Conservation (phyloP, 2,888 invertebrate genomes). For the Ichneumoninae sp. region DNA sequence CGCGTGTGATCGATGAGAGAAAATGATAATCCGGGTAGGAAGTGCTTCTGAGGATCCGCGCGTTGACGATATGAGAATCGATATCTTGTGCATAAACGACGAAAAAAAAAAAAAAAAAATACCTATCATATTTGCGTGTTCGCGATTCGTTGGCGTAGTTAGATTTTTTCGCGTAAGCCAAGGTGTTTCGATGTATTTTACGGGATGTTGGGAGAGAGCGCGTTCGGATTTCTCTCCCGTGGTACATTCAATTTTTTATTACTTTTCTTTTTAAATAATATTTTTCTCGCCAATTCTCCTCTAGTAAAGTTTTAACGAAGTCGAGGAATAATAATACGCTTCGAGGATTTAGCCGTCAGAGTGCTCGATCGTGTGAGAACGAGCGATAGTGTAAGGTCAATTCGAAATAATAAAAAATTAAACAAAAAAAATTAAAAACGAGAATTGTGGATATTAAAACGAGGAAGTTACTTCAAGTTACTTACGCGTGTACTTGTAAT, state of each 20-base stretch:
- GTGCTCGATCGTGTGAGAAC: slow-evolving; percentile 25
- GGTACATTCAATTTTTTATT: background rate
- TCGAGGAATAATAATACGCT: slow-evolving; percentile 8
- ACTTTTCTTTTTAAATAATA: slow-evolving; percentile 14
- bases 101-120: slow-evolving; percentile 22
- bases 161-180: slow-evolving; percentile 46
- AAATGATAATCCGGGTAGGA: background rate
- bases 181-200: slow-evolving; percentile 67
- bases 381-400: background rate
- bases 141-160: slow-evolving; percentile 51
- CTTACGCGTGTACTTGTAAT: slow-evolving; percentile 79
- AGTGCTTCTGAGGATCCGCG: slow-evolving; percentile 8
- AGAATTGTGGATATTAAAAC: slow-evolving; percentile 23
- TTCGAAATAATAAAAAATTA: slow-evolving; percentile 36
- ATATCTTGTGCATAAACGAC: slow-evolving; percentile 40
- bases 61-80: slow-evolving; percentile 30
- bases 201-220: slow-evolving; percentile 43
- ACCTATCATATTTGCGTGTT: slow-evolving; percentile 35
- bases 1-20: slow-evolving; percentile 29
- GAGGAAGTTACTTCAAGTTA: slow-evolving; percentile 58
- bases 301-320: slow-evolving; percentile 18
- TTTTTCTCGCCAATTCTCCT: slow-evolving; percentile 20
- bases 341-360: slow-evolving; percentile 25
- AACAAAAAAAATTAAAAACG: slow-evolving; percentile 4
- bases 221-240: background rate